Base-by-base conservation (phyloP, 2,797 vertebrate genomes). In the Scolopax bukidnonensis region DNA sequence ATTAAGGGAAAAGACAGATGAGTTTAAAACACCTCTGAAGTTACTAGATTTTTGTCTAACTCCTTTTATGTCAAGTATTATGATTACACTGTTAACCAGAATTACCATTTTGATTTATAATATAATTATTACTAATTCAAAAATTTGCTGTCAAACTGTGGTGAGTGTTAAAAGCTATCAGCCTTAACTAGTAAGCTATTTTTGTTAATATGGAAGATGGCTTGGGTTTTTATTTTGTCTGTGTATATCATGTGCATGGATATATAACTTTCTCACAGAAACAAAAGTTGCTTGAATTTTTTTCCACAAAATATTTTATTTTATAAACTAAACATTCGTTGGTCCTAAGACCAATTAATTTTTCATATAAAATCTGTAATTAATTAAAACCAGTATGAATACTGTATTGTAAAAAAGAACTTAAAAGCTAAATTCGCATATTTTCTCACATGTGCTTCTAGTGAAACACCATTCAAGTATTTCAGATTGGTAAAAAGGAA, bases 101-200 rank as follows among this genome's bases (percentile, higher is more conserved):
- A 88, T 67, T 89, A 47, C 7, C 33, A 63, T 73, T 89, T 87
- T 91, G 86, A 70, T 82, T 91, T 57, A 59, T 47, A 93, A 84
- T 14, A n/a, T 54, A 89, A 78, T 41, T 79, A 75, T 51, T 21
- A 56, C 17, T 48, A 84, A 95, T 57, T 59, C 25, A 89, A 70
- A 95, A 41, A 86, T 75, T 67, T 83, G 17, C 36, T 87, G 70
- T 65, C 87, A 78, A 86, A 70, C 27, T 41, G 16, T 1, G 24
- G 32, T 2, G 2, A 91, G 23, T 53, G 23, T 83, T 70, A 53
- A 79, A 69, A 87, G 47, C 53, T 50, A 71, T 20, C 36, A 84
- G 64, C 19, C 21, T 56, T 90, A 90, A 80, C 16, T 65, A 90
- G 38, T 30, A 36, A 94, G 43, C 19, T 78, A 41, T 70, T 88